A percentile compares a stretch with the other conserved stretches of the same genome.
Conservation (phyloP, 2,888 invertebrate species). For the Folsomia manolachei region DNA sequence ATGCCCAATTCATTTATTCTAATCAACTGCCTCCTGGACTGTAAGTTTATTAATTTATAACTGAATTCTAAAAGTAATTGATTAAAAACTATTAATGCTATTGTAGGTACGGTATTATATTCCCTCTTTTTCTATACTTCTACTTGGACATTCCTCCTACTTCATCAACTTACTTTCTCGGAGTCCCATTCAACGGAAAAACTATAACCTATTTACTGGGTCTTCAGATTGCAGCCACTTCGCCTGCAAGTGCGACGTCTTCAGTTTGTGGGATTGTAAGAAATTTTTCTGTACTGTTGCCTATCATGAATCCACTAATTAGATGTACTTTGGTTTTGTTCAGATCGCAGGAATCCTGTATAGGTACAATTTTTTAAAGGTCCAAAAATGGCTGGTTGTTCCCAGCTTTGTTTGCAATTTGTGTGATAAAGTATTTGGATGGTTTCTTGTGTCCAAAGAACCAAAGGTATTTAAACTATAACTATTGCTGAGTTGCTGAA, state of each 20-base stretch:
- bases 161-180: slow-evolving; percentile 49
- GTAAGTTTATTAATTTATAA: slow-evolving; percentile 53
- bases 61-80: neutral
- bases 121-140: slow-evolving; percentile 58
- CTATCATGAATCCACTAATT: neutral
- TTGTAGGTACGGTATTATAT: slow-evolving; percentile 55
- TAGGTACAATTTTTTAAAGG: slow-evolving; percentile 55
- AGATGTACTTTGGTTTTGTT: neutral
- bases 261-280: slow-evolving; percentile 57
- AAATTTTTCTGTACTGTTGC: neutral
- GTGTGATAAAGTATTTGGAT: slow-evolving; percentile 54
- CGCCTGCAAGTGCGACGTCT: slow-evolving; percentile 54
- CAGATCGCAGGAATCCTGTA: slow-evolving; percentile 52
- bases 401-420: slow-evolving; percentile 54
- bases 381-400: slow-evolving; percentile 54
- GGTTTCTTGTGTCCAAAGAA: slow-evolving; percentile 54
- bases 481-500: no score
- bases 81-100: neutral
- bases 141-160: slow-evolving; percentile 57
- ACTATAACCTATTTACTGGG: slow-evolving; percentile 59
- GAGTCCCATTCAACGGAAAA: slow-evolving; percentile 60
- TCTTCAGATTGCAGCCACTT: slow-evolving; percentile 56
- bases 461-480: slow-evolving; percentile 52
- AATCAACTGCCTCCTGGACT: slow-evolving; percentile 57
- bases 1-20: slow-evolving; percentile 51